These are phyloP conservation scores for Piaya cayana DNA, from an alignment of 2,113 vertebrate species.

Conservation along the genomic window DNA sequence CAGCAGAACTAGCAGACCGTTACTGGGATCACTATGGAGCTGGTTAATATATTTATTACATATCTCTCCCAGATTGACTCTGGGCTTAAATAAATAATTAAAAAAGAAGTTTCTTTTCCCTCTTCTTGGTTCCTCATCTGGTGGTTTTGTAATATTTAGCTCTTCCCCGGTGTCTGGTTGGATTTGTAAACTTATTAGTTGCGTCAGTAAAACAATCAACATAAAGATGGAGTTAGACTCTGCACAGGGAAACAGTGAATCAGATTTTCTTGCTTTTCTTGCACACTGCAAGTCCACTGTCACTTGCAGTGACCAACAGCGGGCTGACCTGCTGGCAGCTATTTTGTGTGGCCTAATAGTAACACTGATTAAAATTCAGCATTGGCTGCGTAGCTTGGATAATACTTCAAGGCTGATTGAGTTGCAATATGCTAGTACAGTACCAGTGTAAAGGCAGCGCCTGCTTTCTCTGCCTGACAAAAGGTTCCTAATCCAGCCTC, in stretches of 20 bases:
- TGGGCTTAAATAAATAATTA: background rate
- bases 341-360: background rate
- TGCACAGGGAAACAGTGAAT: accelerated
- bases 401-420: background rate
- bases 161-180: background rate
- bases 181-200: background rate
- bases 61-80: background rate
- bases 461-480: accelerated
- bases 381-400: background rate
- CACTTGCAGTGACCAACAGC: background rate
- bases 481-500: background rate
- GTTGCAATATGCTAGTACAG: background rate
- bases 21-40: background rate
- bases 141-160: background rate
- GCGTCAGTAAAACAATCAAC: background rate
- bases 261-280: background rate
- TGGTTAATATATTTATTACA: slow-evolving; percentile 36
- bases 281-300: background rate
- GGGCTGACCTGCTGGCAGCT: background rate
- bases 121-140: background rate
- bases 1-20: background rate
- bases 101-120: background rate
- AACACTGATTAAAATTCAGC: background rate
- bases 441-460: background rate
- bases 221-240: background rate